Conservation (phyloP, 2,113 vertebrate species). For the Tragelaphus scriptus region DNA sequence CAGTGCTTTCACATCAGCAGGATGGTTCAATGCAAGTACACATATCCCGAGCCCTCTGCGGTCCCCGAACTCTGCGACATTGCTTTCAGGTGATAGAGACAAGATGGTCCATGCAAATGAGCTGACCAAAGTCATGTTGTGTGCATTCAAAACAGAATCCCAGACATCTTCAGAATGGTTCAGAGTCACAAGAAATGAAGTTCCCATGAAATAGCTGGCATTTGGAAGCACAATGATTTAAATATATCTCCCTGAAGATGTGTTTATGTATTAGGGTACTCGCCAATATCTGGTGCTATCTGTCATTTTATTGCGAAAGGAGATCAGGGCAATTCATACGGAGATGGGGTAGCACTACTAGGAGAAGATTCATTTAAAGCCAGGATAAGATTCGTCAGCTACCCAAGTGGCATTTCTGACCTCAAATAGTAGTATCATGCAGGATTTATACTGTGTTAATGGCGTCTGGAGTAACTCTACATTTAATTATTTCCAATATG, state of each 20-base stretch:
- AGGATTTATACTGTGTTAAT: constrained; percentile 75
- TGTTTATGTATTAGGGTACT: constrained; percentile 80
- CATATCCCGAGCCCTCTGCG: constrained; percentile 75
- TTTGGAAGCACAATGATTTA: constrained; percentile 90
- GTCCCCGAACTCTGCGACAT: constrained; percentile 70
- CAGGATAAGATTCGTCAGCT: constrained; percentile 75
- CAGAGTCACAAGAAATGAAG: constrained; percentile 84
- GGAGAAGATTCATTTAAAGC: constrained; percentile 72
- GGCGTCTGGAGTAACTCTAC: constrained; percentile 78
- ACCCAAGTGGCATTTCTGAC: constrained; percentile 75
- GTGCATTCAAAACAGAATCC: constrained; percentile 76
- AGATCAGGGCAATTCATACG: constrained; percentile 72
- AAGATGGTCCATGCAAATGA: constrained; percentile 89
- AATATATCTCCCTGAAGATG: constrained; percentile 91
- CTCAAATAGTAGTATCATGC: constrained; percentile 79
- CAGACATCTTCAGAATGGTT: constrained; percentile 83
- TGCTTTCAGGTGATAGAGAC: constrained; percentile 82
- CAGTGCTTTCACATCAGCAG: constrained; percentile 73
- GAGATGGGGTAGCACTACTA: constrained; percentile 73
- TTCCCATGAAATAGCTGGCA: constrained; percentile 82
- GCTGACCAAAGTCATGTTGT: constrained; percentile 76
- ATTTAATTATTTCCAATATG: constrained; percentile 74
- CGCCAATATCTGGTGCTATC: constrained; percentile 81
- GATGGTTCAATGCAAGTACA: constrained; percentile 78
- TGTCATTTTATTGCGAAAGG: constrained; percentile 86